These are phyloP conservation scores for Miltochrista miniata DNA, from an alignment of 2,888 invertebrate genomes.

Conservation along the genomic window DNA sequence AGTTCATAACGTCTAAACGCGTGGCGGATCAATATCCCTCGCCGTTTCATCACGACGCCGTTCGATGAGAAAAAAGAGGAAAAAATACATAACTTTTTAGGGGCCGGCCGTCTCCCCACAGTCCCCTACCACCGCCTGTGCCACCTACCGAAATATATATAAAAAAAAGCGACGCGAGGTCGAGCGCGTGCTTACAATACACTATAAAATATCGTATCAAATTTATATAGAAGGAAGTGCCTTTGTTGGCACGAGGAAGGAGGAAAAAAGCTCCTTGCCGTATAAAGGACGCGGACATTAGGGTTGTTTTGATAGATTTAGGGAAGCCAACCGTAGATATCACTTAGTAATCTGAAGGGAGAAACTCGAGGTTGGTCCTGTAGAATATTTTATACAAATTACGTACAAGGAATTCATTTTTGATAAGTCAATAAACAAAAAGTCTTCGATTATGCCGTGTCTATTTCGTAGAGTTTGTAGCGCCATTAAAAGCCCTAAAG, in stretches of 20 bases:
- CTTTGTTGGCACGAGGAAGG: slow-evolving; percentile 65
- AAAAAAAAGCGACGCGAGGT: slow-evolving; percentile 64
- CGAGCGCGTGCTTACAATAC: slow-evolving; percentile 74
- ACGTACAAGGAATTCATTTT: too few species aligned
- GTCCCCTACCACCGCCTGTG: slow-evolving; percentile 44
- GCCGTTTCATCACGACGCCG: slow-evolving; percentile 80
- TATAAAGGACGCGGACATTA: slow-evolving; percentile 56
- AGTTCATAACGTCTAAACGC: slow-evolving; percentile 36
- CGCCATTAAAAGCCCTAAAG: too few species aligned
- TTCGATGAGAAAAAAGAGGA: slow-evolving; percentile 80
- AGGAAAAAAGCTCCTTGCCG: slow-evolving; percentile 54
- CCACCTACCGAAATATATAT: slow-evolving; percentile 55
- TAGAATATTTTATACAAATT: too few species aligned
- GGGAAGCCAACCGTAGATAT: slow-evolving; percentile 35
- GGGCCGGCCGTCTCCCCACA: slow-evolving; percentile 66
- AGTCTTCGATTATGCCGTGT: too few species aligned
- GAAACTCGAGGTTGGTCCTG: neutral
- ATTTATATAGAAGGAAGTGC: slow-evolving; percentile 74
- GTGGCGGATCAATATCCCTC: slow-evolving; percentile 74
- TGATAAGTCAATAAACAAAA: too few species aligned
- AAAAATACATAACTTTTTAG: slow-evolving; percentile 84
- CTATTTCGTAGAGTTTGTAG: too few species aligned
- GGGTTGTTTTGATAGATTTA: slow-evolving; percentile 54
- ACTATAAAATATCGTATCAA: slow-evolving; percentile 77
- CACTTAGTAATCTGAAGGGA: slow-evolving; percentile 24